Base-by-base conservation (phyloP, 2,797 vertebrate species). In the Halcyon badia region DNA sequence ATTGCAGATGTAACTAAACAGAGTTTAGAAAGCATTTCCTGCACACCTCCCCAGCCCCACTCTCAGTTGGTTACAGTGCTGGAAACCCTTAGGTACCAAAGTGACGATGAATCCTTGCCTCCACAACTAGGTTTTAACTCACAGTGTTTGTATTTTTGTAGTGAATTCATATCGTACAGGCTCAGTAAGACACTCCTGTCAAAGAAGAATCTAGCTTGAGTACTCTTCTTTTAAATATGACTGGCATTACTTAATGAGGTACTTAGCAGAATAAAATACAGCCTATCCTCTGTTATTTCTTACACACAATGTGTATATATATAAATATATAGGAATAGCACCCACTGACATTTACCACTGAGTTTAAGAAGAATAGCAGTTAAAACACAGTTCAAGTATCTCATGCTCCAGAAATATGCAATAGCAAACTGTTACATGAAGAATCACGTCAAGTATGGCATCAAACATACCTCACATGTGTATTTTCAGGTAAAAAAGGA, bases 201-300 rank as follows among this genome's bases (percentile, higher is more conserved):
- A 94, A 70, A 82, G 75, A 72, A 82, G 60, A 87, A 92, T 52
- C 75, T 87, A 64, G 56, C 64, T 92, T 22, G 3, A 93, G n/a
- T 89, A 35, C 48, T 73, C 66, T 61, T 57, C 44, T 66, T 90
- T 71, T 61, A 64, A 79, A n/a, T 75, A 25, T 37, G 54, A 69
- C 76, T 94, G 81, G 51, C 78, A 71, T 28, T 24, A 10, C 51
- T 84, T 81, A 84, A 87, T 31, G 48, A 94, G 75, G 56, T 48
- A 66, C 68, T 89, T 17, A 25, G 57, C 60, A 93, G 73, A 44
- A 65, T 41, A 33, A 94, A 79, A 90, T 12, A 19, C 60, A 87
- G 51, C 56, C 77, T n/a, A 30, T 61, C 35, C 65, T 76, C 87
- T 81, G 52, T 28, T 49, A 76, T 51, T 65, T 76, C 78, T 77